These are phyloP conservation scores for Australoheros scitulus DNA, from an alignment of 2,113 vertebrate genomes.

Conservation along the genomic window DNA sequence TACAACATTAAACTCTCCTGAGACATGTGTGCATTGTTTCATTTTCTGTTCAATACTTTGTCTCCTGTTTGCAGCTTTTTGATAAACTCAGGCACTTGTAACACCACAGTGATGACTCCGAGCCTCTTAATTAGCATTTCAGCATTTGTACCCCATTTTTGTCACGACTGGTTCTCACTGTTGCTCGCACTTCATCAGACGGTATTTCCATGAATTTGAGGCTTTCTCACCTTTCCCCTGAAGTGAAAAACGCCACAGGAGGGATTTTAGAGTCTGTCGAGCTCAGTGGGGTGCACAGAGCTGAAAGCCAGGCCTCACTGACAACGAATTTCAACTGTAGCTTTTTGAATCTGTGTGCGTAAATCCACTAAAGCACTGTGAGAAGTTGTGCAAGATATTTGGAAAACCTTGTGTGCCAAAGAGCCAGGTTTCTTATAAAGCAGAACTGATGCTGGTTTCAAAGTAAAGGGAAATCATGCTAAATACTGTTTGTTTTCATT, in stretches of 20 bases:
- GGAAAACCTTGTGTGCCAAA: not conserved
- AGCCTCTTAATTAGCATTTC: not conserved
- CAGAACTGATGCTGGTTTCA: not conserved
- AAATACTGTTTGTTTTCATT: not conserved
- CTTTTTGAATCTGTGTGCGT: not conserved
- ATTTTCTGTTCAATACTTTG: not conserved
- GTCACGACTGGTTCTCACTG: not conserved
- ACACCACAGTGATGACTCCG: not conserved
- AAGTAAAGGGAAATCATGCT: not conserved
- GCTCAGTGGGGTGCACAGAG: not conserved
- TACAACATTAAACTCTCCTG: not conserved
- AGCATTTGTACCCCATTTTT: not conserved
- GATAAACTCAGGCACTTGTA: not conserved
- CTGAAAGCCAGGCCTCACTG: not conserved
- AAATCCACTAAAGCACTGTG: not conserved
- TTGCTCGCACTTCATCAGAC: not conserved
- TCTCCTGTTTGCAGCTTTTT: not conserved
- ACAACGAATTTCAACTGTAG: not conserved
- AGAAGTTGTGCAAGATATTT: not conserved
- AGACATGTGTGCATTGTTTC: too few species aligned
- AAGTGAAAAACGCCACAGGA: not conserved
- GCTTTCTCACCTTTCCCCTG: conserved; percentile 2
- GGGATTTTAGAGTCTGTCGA: not conserved
- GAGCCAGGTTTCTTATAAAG: not conserved
- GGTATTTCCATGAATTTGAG: not conserved